These are phyloP conservation scores for Papilio machaon DNA, from an alignment of 1,140 invertebrate genomes.

Conservation along the genomic window DNA sequence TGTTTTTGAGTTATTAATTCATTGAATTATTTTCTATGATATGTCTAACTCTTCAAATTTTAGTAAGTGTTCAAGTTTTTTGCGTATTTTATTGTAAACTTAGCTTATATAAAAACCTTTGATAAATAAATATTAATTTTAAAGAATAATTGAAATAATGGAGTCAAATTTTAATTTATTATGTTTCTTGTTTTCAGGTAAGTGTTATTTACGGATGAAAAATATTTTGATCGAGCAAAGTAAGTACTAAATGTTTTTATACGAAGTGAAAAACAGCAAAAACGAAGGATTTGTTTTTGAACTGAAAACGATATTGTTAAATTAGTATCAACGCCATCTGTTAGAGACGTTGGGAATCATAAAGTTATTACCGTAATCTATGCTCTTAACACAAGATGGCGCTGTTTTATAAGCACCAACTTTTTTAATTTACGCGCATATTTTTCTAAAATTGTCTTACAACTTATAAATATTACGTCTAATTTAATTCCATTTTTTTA, in stretches of 20 bases:
- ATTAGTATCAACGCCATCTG: not conserved
- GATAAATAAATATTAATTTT: too few species aligned
- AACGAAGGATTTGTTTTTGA: not conserved
- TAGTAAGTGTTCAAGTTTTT: not conserved
- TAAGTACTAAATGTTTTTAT: not conserved
- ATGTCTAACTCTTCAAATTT: not conserved
- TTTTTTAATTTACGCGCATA: not conserved
- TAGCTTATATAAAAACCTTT: too few species aligned
- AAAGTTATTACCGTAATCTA: not conserved
- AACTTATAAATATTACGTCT: not conserved
- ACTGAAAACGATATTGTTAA: not conserved
- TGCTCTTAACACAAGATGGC: not conserved
- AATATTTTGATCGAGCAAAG: not conserved
- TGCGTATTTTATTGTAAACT: not conserved
- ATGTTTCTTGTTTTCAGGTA: constrained; percentile 23
- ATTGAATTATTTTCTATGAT: not conserved
- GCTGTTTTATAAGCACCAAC: not conserved
- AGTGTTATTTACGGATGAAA: not conserved
- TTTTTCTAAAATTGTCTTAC: not conserved
- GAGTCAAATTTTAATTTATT: not conserved
- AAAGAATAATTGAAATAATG: not conserved
- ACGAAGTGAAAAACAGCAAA: not conserved
- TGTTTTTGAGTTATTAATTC: not conserved
- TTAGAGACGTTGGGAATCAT: not conserved
- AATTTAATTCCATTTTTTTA: not conserved